A percentile compares a stretch with the other conserved stretches of the same genome.
Conservation (phyloP, 2,113 vertebrate species). For the Hypomesus transpacificus region DNA sequence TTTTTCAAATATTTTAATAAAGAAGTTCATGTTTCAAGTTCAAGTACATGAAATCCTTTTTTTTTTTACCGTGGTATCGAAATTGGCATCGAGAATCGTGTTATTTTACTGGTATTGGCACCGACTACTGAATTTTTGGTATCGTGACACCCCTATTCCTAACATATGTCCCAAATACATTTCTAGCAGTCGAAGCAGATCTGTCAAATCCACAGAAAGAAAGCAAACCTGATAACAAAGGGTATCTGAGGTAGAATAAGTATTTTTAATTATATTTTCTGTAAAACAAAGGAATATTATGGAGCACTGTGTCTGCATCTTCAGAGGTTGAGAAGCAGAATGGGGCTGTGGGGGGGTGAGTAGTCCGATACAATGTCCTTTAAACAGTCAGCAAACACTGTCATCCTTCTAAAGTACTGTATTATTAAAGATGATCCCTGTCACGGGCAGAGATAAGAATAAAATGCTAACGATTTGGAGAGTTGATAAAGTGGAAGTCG, state of each 20-base stretch:
- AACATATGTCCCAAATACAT: no score
- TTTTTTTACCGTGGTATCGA: no score
- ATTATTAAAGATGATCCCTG: conserved; percentile 63
- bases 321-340: conserved; percentile 31
- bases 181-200: no score
- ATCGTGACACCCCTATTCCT: no score
- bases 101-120: no score
- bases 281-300: conserved; percentile 12
- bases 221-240: no score
- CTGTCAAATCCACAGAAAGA: no score
- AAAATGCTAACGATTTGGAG: conserved; percentile 48
- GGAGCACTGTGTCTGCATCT: conserved; percentile 25
- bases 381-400: conserved; percentile 37
- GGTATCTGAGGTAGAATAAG: not conserved
- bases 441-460: conserved; percentile 46
- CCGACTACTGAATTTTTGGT: no score
- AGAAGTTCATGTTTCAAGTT: no score
- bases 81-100: no score
- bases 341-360: not conserved
- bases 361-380: conserved; percentile 31
- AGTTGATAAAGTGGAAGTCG: conserved; percentile 42
- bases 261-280: not conserved
- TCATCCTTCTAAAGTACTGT: conserved; percentile 51
- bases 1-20: no score
- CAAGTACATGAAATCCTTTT: no score